These are phyloP conservation scores for Clupea harengus DNA, from an alignment of 2,113 vertebrate genomes.

Conservation along the genomic window DNA sequence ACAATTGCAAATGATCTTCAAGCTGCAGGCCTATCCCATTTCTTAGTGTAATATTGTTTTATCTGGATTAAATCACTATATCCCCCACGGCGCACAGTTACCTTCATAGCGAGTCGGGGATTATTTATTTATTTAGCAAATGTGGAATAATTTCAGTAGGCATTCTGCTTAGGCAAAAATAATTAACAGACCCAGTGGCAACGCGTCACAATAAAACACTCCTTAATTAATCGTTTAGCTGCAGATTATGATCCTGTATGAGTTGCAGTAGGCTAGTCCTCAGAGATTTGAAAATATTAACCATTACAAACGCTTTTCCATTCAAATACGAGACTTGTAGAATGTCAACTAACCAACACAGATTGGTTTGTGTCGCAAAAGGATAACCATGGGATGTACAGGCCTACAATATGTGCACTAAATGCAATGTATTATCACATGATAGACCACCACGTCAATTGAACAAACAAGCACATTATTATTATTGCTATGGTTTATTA, in stretches of 20 bases:
- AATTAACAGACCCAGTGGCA: constrained; percentile 71
- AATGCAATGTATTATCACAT: background rate
- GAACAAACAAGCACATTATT: background rate
- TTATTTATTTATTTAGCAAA: constrained; percentile 68
- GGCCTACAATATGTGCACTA: background rate
- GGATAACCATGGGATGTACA: background rate
- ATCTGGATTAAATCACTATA: constrained; percentile 57
- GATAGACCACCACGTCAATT: background rate
- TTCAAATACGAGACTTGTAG: background rate
- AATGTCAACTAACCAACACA: background rate
- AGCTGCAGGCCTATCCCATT: constrained; percentile 59
- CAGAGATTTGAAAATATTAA: background rate
- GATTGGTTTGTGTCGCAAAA: background rate
- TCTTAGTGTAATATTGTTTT: constrained; percentile 49
- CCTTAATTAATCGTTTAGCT: constrained; percentile 69
- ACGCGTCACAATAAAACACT: constrained; percentile 53
- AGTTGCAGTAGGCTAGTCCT: background rate
- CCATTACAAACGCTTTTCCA: background rate
- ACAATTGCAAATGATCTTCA: constrained; percentile 54
- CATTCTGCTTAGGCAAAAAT: constrained; percentile 52
- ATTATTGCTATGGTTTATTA: background rate
- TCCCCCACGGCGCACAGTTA: constrained; percentile 45
- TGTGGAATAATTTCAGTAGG: constrained; percentile 54
- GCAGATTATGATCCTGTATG: constrained; percentile 45
- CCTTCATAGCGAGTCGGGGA: constrained; percentile 53